Evolutionary conservation across 64 coral and sea anemone species (phyloP).

Genomic region (Actinia equina): DNA sequence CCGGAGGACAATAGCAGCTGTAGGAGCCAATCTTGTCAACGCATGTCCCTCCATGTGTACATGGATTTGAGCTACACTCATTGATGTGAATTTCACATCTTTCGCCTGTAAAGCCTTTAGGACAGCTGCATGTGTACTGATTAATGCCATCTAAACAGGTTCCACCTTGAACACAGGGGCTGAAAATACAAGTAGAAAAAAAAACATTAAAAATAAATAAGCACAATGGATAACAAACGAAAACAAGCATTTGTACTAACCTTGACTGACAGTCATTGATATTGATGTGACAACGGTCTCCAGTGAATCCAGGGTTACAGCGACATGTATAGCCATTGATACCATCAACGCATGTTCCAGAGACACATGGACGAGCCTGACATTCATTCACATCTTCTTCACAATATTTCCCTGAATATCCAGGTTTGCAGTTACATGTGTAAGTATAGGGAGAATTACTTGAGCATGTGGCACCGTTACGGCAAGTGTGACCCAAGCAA

Average conservation of each 20-base stretch:
- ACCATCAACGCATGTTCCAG: conserved; percentile 50
- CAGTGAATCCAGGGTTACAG: conserved; percentile 60
- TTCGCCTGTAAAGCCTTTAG: conserved; percentile 34
- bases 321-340: conserved; percentile 47
- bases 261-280: conserved; percentile 82
- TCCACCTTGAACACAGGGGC: conserved; percentile 77
- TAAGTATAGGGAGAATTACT: conserved; percentile 19
- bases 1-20: conserved; percentile 43
- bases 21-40: conserved; percentile 57
- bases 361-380: conserved; percentile 42
- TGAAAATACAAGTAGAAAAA: conserved; percentile 1
- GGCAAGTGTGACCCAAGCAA: conserved; percentile 41
- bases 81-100: conserved; percentile 52
- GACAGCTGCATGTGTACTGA: conserved; percentile 23
- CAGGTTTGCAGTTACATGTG: conserved; percentile 40
- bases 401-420: conserved; percentile 44
- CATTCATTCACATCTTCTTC: conserved; percentile 69
- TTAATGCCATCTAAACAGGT: conserved; percentile 32
- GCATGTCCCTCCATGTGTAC: conserved; percentile 43
- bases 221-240: background rate
- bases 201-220: background rate
- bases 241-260: conserved; percentile 9
- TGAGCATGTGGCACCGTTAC: conserved; percentile 38
- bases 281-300: conserved; percentile 35
- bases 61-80: conserved; percentile 41